Evolutionary conservation across 2,888 invertebrate species (phyloP).

Genomic region (Dorcus parallelipipedus): DNA sequence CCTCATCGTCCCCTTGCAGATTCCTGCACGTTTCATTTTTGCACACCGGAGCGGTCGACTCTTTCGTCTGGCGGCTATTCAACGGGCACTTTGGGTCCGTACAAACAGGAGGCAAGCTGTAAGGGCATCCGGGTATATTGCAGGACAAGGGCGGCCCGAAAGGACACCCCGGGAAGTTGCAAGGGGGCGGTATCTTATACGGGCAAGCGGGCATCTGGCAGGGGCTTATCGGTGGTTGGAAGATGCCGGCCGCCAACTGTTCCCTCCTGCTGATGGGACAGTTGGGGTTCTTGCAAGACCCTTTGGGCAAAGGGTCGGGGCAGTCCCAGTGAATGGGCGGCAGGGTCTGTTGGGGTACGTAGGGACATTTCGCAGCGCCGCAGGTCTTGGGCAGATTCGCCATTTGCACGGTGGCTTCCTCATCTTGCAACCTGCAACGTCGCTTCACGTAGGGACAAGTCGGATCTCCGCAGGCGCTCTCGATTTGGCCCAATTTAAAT

Average conservation of each 20-base stretch:
- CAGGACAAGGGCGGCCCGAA: slow-evolving; percentile 18
- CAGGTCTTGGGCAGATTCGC: slow-evolving; percentile 29
- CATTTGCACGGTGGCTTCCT: slow-evolving; percentile 13
- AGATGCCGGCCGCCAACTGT: slow-evolving; percentile 31
- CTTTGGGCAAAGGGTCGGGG: slow-evolving; percentile 45
- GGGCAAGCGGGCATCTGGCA: slow-evolving; percentile 40
- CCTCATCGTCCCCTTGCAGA: no score
- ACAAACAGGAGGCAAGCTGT: slow-evolving; percentile 20
- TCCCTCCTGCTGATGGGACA: slow-evolving; percentile 37
- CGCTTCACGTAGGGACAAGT: slow-evolving; percentile 22
- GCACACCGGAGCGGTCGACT: slow-evolving; percentile 4
- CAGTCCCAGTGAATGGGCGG: slow-evolving; percentile 49
- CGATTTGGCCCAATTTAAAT: slow-evolving; percentile 18
- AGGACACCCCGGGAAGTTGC: slow-evolving; percentile 29
- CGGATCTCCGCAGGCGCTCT: slow-evolving; percentile 23
- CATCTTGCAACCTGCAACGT: slow-evolving; percentile 7
- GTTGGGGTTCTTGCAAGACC: slow-evolving; percentile 41
- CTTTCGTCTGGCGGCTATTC: slow-evolving; percentile 5
- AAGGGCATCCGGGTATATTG: slow-evolving; percentile 17
- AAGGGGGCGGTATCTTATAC: slow-evolving; percentile 35
- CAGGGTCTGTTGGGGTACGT: slow-evolving; percentile 30
- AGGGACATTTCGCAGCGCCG: slow-evolving; percentile 38
- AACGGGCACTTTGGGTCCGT: slow-evolving; percentile 24
- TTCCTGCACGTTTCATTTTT: slow-evolving; percentile 19
- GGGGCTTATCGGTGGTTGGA: slow-evolving; percentile 33